Evolutionary conservation across 1,140 invertebrate genomes (phyloP).

Genomic region (Drusus annulatus): DNA sequence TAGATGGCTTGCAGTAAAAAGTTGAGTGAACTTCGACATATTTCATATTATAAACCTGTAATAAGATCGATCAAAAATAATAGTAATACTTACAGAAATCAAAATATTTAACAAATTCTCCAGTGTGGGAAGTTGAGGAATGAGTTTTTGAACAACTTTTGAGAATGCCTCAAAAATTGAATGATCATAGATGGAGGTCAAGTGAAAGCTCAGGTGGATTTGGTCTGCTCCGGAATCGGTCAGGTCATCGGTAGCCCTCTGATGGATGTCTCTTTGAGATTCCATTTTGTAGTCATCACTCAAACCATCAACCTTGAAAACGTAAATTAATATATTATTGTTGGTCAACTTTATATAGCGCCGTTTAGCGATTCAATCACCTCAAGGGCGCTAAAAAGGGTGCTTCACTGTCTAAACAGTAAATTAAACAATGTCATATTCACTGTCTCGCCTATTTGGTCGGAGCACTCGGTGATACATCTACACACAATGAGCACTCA

Average conservation of each 20-base stretch:
- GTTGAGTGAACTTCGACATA: no score
- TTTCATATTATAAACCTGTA: no score
- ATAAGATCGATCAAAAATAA: neutral
- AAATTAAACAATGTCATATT: no score
- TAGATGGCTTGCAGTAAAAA: no score
- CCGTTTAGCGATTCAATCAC: no score
- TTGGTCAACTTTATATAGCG: no score
- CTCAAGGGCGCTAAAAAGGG: no score
- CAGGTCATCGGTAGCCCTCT: constrained; percentile 95
- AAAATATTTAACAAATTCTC: constrained; percentile 99
- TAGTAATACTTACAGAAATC: constrained; percentile 88
- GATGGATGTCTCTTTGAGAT: constrained; percentile 98
- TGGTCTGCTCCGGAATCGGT: constrained; percentile 89
- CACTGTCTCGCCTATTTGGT: no score
- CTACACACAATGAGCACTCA: no score
- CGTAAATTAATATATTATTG: no score
- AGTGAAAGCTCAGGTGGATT: constrained; percentile 94
- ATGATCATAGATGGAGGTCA: constrained; percentile 99
- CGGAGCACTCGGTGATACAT: no score
- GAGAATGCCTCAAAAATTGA: constrained; percentile 99
- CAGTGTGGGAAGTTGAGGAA: constrained; percentile 96
- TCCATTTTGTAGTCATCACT: constrained; percentile 99
- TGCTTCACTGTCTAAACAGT: no score
- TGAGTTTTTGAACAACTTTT: constrained; percentile 99
- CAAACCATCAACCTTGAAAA: constrained; percentile 89